Percentiles rank a stretch among this genome's conserved stretches.
phyloP scores from a whole-genome alignment of 2,113 vertebrate species.

The human region DNA sequence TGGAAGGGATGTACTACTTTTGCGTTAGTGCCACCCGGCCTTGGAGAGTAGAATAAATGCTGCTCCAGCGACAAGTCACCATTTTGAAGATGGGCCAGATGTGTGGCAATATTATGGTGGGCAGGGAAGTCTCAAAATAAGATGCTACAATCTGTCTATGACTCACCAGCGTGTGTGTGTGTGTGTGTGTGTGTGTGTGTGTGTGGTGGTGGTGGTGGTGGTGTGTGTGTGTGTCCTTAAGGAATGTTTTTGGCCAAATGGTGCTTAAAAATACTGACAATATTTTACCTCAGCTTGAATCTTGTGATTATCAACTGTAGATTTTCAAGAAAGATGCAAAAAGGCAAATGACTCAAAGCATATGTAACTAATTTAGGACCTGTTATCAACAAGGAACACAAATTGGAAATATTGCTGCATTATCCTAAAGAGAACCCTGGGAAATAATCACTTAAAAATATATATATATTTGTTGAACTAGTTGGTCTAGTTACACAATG shows the following conservation, averaged over 20 bases:
- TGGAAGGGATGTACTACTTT: neutral
- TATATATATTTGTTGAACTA: neutral
- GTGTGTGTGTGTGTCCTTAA: neutral
- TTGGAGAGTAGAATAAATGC: constrained; percentile 52
- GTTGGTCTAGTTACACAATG: neutral
- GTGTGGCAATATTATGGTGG: constrained; percentile 36
- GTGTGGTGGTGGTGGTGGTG: neutral
- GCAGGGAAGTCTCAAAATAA: constrained; percentile 60
- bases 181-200: neutral
- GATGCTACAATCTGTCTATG: constrained; percentile 27
- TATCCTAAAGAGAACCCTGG: constrained; percentile 27
- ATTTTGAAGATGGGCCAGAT: constrained; percentile 76
- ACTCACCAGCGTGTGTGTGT: constrained; percentile 14
- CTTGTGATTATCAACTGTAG: constrained; percentile 56
- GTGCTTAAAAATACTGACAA: constrained; percentile 68
- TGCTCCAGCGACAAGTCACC: constrained; percentile 64
- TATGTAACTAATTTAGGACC: constrained; percentile 50
- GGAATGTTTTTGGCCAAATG: constrained; percentile 69
- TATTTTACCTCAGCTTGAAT: constrained; percentile 73
- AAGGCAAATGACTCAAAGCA: neutral
- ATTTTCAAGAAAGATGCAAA: constrained; percentile 61
- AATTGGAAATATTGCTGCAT: neutral
- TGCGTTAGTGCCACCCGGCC: constrained; percentile 59
- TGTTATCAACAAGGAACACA: constrained; percentile 8
- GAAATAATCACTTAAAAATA: neutral